phyloP scores from a whole-genome alignment of 2,888 invertebrate species.

The Calephelis perditalis region DNA sequence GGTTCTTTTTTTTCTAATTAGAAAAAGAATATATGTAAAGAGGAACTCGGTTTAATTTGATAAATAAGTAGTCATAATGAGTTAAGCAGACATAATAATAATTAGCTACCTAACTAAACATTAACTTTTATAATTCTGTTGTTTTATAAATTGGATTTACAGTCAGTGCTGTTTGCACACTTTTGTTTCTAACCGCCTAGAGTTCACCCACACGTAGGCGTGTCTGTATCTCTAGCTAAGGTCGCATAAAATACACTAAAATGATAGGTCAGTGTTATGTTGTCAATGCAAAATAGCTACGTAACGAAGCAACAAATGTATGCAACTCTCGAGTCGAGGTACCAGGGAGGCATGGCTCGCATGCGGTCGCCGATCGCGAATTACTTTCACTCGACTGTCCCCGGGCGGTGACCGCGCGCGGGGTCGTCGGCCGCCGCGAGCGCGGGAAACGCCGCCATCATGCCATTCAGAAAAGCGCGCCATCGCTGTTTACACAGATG shows the following conservation, averaged over 20 bases:
- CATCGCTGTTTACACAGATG: constrained; percentile 72
- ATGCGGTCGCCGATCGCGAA: constrained; percentile 68
- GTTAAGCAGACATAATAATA: too few relatives aligned
- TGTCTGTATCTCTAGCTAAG: not conserved
- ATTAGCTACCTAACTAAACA: too few relatives aligned
- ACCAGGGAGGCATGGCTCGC: constrained; percentile 64
- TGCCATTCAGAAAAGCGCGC: constrained; percentile 74
- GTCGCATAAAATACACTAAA: constrained; percentile 8
- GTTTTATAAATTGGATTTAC: too few relatives aligned
- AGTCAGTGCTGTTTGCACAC: too few relatives aligned
- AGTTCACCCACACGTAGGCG: too few relatives aligned
- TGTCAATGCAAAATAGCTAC: constrained; percentile 18
- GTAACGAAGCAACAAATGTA: constrained; percentile 33
- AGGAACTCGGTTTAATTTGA: too few relatives aligned
- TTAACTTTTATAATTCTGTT: too few relatives aligned
- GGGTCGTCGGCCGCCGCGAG: constrained; percentile 66
- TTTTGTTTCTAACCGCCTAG: too few relatives aligned
- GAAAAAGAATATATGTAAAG: too few relatives aligned
- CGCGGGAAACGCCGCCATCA: constrained; percentile 67
- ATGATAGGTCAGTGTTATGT: constrained; percentile 13
- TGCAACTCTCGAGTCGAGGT: constrained; percentile 39
- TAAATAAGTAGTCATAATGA: too few relatives aligned
- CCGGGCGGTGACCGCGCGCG: constrained; percentile 66
- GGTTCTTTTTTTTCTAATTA: too few relatives aligned
- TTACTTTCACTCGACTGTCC: constrained; percentile 77